A percentile compares a stretch with the other conserved stretches of the same genome.
phyloP scores from a whole-genome alignment of 2,113 vertebrate species.

The Xiphophorus maculatus region DNA sequence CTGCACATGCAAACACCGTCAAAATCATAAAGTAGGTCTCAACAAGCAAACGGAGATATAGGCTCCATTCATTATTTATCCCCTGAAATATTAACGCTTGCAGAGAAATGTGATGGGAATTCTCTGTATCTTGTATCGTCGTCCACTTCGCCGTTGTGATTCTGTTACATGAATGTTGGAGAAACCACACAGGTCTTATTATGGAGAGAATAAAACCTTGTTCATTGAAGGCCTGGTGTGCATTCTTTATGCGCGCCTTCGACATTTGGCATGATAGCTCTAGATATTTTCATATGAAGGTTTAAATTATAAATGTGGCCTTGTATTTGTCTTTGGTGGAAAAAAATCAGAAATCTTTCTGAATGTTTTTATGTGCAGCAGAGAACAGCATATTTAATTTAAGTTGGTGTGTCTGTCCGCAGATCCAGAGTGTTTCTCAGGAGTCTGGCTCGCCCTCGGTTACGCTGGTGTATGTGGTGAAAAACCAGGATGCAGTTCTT shows the following conservation, averaged over 20 bases:
- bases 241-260: slow-evolving; percentile 33
- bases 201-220: slow-evolving; percentile 21
- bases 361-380: not conserved
- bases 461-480: slow-evolving; percentile 90
- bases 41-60: slow-evolving; percentile 44
- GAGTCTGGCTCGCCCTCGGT: slow-evolving; percentile 85
- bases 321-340: not conserved
- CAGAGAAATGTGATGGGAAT: slow-evolving; percentile 44
- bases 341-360: slow-evolving; percentile 1
- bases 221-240: slow-evolving; percentile 24
- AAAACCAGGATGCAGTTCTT: slow-evolving; percentile 87
- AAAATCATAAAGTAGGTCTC: slow-evolving; percentile 51
- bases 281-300: slow-evolving; percentile 17
- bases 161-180: slow-evolving; percentile 40
- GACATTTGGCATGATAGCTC: slow-evolving; percentile 13
- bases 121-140: slow-evolving; percentile 43
- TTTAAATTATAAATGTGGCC: slow-evolving; percentile 41
- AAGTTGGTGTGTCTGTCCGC: slow-evolving; percentile 40
- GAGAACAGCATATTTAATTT: not conserved
- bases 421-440: slow-evolving; percentile 91
- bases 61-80: slow-evolving; percentile 69
- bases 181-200: slow-evolving; percentile 23
- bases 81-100: slow-evolving; percentile 65
- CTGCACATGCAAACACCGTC: slow-evolving; percentile 19
- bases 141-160: slow-evolving; percentile 41